Conservation (phyloP, 2,888 invertebrate genomes). For the Trichopria drosophilae region DNA sequence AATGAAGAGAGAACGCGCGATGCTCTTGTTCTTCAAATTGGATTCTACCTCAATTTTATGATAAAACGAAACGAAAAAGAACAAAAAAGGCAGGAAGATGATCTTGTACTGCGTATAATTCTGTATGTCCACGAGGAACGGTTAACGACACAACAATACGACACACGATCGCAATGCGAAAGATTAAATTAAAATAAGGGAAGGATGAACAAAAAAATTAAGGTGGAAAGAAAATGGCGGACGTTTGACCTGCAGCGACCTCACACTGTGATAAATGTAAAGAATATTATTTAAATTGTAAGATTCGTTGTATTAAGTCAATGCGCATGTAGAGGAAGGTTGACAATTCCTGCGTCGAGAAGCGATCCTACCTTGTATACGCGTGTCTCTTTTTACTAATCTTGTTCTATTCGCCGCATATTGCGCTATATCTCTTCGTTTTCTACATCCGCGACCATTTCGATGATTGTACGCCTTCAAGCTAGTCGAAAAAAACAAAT, state of each 20-base stretch:
- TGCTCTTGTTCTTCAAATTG: constrained; percentile 48
- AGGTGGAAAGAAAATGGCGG: constrained; percentile 34
- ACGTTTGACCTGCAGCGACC: constrained; percentile 53
- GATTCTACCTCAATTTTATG: constrained; percentile 53
- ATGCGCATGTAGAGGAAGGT: constrained; percentile 33
- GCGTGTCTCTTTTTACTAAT: too few relatives aligned
- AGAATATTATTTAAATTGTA: constrained; percentile 56
- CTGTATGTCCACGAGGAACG: constrained; percentile 10
- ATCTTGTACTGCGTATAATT: constrained; percentile 15
- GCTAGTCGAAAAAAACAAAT: too few relatives aligned
- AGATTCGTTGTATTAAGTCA: constrained; percentile 50
- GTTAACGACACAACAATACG: constrained; percentile 2
- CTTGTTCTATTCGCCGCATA: too few relatives aligned
- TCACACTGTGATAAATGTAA: constrained; percentile 58
- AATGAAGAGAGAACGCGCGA: constrained; percentile 22
- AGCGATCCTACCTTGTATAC: too few relatives aligned
- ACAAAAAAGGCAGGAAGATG: constrained; percentile 12
- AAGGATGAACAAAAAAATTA: constrained; percentile 26
- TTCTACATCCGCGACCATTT: too few relatives aligned
- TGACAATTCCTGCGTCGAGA: constrained; percentile 33
- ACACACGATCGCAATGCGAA: constrained; percentile 18
- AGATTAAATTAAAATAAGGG: constrained; percentile 26
- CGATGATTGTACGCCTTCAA: too few relatives aligned
- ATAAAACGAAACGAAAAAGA: constrained; percentile 36
- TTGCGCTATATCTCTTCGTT: too few relatives aligned